Conservation (phyloP, 2,888 invertebrate species). For the Andrena trimmerana region DNA sequence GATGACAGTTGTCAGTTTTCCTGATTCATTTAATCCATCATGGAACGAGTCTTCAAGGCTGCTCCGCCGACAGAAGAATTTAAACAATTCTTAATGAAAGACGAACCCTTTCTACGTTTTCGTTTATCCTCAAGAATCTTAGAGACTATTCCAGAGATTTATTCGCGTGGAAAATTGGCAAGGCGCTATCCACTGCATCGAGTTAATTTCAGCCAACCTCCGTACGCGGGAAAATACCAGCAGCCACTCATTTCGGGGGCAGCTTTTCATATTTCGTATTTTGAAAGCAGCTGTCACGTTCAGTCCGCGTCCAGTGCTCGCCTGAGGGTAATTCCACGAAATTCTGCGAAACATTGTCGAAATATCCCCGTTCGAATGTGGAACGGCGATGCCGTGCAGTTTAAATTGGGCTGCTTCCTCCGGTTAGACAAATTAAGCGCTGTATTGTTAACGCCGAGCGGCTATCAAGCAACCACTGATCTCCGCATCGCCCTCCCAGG, state of each 20-base stretch:
- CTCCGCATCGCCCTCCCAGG: neutral
- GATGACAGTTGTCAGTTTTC: too few species aligned
- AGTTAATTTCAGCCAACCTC: constrained; percentile 37
- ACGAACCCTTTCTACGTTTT: neutral
- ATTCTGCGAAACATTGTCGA: constrained; percentile 43
- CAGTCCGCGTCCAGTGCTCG: constrained; percentile 36
- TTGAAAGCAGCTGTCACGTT: constrained; percentile 60
- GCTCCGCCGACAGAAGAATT: too few species aligned
- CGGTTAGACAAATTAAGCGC: neutral
- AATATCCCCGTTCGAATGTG: constrained; percentile 14
- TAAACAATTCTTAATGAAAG: too few species aligned
- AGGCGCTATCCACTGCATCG: constrained; percentile 3
- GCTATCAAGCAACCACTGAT: neutral
- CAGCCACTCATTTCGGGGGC: constrained; percentile 44
- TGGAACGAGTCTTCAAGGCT: too few species aligned
- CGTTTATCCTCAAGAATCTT: constrained; percentile 10
- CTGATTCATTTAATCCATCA: too few species aligned
- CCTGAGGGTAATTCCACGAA: constrained; percentile 35
- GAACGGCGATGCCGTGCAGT: neutral
- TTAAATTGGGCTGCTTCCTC: neutral
- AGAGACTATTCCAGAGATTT: neutral
- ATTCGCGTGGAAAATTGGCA: constrained; percentile 16
- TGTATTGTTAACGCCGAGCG: neutral
- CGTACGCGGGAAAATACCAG: constrained; percentile 23
- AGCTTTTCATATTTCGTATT: constrained; percentile 60